A percentile compares a stretch with the other conserved stretches of the same genome.
Conservation (phyloP, 1,140 invertebrate genomes). For the Drosophila mayri region DNA sequence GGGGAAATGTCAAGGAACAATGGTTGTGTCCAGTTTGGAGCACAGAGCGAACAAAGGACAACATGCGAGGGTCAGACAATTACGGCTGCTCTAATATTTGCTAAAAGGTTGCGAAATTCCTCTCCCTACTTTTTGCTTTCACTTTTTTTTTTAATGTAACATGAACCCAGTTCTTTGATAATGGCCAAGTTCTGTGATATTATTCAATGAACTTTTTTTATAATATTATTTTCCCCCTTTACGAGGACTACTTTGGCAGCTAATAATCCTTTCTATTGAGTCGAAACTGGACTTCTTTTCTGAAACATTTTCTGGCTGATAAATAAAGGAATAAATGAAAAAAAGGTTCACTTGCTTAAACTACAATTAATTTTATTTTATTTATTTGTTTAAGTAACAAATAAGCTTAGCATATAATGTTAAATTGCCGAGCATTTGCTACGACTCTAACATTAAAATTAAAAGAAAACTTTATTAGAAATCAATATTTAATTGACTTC, state of each 20-base stretch:
- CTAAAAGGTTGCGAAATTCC: slow-evolving; percentile 44
- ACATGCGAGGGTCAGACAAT: slow-evolving; percentile 34
- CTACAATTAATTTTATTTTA: no score
- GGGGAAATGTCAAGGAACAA: slow-evolving; percentile 13
- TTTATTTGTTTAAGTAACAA: no score
- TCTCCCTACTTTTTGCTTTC: slow-evolving; percentile 7
- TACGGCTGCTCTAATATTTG: slow-evolving; percentile 30
- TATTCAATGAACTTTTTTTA: slow-evolving; percentile 34
- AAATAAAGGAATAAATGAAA: not conserved
- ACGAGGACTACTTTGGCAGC: not conserved
- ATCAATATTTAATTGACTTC: no score
- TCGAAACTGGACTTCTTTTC: not conserved
- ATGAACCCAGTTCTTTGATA: slow-evolving; percentile 44
- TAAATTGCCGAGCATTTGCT: no score
- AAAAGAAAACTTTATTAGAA: no score
- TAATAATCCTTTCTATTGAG: not conserved
- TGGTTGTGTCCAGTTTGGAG: slow-evolving; percentile 13
- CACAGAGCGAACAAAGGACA: slow-evolving; percentile 21
- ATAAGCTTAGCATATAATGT: no score
- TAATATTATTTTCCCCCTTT: slow-evolving; percentile 7
- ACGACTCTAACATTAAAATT: no score
- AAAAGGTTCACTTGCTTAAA: no score
- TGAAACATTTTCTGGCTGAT: slow-evolving; percentile 15
- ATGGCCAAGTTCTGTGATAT: slow-evolving; percentile 51
- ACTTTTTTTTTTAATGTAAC: slow-evolving; percentile 56